Conservation (phyloP, 2,888 invertebrate genomes). For the Imbricaverruca yamaguchii region DNA sequence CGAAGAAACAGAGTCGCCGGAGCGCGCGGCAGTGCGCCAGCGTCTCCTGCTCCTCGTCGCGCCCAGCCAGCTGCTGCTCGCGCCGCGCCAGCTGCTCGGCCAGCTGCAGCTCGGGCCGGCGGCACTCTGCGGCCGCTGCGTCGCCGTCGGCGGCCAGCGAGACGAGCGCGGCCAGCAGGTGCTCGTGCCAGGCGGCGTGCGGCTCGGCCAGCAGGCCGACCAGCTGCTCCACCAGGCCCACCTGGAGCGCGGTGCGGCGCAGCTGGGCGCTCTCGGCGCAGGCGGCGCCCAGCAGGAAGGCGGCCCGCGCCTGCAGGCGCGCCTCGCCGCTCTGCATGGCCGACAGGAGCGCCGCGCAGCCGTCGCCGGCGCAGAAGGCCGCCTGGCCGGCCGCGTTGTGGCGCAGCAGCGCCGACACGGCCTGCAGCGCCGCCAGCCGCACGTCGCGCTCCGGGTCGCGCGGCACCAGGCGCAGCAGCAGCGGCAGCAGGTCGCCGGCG, state of each 20-base stretch:
- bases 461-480: slow-evolving; percentile 5
- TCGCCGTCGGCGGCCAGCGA: slow-evolving; percentile 4
- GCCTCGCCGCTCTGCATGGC: slow-evolving; percentile 18
- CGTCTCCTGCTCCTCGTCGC: not conserved
- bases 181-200: slow-evolving; percentile 11
- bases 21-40: not conserved
- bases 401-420: slow-evolving; percentile 7
- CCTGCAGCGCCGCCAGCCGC: slow-evolving; percentile 20
- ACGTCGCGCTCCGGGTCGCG: not conserved
- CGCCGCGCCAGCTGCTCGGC: not conserved
- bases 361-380: slow-evolving; percentile 1
- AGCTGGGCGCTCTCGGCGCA: slow-evolving; percentile 2
- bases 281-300: slow-evolving; percentile 17
- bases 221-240: slow-evolving; percentile 1
- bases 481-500: not conserved
- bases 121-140: not conserved
- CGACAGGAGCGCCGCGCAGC: slow-evolving; percentile 9
- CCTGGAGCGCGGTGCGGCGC: not conserved
- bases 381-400: not conserved
- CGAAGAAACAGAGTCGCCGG: not conserved
- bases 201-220: slow-evolving; percentile 3
- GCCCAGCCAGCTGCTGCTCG: not conserved
- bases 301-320: slow-evolving; percentile 17
- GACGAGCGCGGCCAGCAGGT: slow-evolving; percentile 14
- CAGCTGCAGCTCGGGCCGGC: slow-evolving; percentile 18